phyloP scores from a whole-genome alignment of 2,797 vertebrate genomes.

The Sebastes trivittatus region DNA sequence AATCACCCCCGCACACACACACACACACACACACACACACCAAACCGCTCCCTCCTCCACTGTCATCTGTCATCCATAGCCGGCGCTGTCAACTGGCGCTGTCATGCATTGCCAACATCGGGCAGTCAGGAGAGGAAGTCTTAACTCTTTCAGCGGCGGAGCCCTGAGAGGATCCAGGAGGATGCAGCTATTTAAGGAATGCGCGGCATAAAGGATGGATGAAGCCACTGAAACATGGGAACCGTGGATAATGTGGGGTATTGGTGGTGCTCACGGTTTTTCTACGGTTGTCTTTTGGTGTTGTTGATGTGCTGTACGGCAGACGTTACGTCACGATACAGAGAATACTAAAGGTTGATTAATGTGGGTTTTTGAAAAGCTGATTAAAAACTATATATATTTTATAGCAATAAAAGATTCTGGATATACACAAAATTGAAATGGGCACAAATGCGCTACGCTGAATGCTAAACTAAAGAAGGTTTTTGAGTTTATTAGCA shows the following conservation, averaged over 20 bases:
- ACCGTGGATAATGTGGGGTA: conserved; percentile 47
- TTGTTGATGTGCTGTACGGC: not conserved
- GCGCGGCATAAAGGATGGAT: conserved; percentile 41
- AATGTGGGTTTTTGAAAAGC: not conserved
- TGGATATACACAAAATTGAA: not conserved
- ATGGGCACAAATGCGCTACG: not conserved
- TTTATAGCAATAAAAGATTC: not conserved
- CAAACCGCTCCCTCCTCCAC: conserved; percentile 71
- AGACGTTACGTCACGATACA: conserved; percentile 13
- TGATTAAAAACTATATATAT: not conserved
- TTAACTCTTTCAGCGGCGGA: conserved; percentile 68
- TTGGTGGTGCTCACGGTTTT: conserved; percentile 29
- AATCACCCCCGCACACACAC: conserved; percentile 59
- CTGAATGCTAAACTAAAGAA: not conserved
- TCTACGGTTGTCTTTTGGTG: not conserved
- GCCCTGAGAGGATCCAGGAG: conserved; percentile 58
- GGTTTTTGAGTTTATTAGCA: not conserved
- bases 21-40: conserved; percentile 35
- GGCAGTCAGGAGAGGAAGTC: conserved; percentile 72
- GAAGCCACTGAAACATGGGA: conserved; percentile 50
- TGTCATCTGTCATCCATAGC: conserved; percentile 87
- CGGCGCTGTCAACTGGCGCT: conserved; percentile 82
- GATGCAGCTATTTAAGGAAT: conserved; percentile 66
- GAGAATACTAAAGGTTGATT: not conserved
- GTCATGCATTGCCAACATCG: conserved; percentile 82